Evolutionary conservation across 2,888 invertebrate species (phyloP), one percentile per base, ranked within the genome.

Genomic region (Cephus runcator): DNA sequence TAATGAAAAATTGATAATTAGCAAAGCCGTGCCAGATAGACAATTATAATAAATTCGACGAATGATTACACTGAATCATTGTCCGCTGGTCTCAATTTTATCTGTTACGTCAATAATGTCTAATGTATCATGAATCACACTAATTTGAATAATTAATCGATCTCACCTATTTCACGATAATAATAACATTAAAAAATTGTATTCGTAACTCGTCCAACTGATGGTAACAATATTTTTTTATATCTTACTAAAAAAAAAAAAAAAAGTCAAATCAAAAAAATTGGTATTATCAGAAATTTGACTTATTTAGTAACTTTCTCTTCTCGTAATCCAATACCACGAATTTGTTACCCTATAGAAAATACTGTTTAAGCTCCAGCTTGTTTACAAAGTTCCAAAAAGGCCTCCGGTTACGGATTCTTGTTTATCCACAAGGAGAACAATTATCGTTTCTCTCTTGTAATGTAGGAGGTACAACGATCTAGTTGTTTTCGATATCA

Each of bases 371-470:
- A 23, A 9, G 23, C 9, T 56, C 23, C 23, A 56, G 23, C 23
- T 23, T 56, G 56, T 56, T 56, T 56, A 23, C 9, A 23, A 56
- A 56, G 9, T 56, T 56, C 6, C 56, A 56, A 56, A 56, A 56
- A 23, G 23, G 23, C 9, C 56, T 23, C 56, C 1, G 23, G 56
- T 2, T 56, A 23, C 56, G 56, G 56, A 56, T 56, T 34, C 71
- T 31, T 71, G 71, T 71, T 71, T 71, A 71, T 71, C 33, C 71
- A 34, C 71, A 31, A 71, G 71, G 12, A 34, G 71, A 71, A 71
- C 71, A 71, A 71, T 34, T 71, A 34, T 71, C 71, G 71, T 31
- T 12, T 34, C 71, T 34, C 31, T 34, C 33, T 31, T 34, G 33
- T 33, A 33, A 71, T 71, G 33, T 12, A 12, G 71, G 6, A 12